Evolutionary conservation across 1,140 invertebrate species (phyloP).

Genomic region (Oscheius sp.): DNA sequence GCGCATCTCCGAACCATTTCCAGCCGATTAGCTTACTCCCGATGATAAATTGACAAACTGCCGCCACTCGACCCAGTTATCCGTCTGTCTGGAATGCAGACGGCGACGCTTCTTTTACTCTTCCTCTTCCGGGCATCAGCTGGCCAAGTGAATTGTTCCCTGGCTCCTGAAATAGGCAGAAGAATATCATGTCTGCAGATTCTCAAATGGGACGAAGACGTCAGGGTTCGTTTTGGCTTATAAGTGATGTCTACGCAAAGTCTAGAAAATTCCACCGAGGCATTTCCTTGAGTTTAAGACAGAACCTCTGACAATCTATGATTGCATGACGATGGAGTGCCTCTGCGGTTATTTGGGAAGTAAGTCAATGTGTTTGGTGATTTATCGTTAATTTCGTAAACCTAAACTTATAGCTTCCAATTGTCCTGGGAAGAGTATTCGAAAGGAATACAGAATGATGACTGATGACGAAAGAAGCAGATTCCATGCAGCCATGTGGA

Average conservation of each 20-base stretch:
- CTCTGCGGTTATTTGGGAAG: slow-evolving; percentile 36
- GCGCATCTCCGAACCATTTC: too few relatives aligned
- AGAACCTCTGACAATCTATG: slow-evolving; percentile 32
- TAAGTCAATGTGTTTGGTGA: not conserved
- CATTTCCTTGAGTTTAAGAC: slow-evolving; percentile 29
- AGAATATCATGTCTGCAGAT: too few relatives aligned
- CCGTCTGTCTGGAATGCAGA: too few relatives aligned
- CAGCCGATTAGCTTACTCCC: too few relatives aligned
- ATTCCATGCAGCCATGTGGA: slow-evolving; percentile 57
- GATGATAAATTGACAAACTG: too few relatives aligned
- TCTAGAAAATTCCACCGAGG: not conserved
- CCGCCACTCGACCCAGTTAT: too few relatives aligned
- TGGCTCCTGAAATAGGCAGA: too few relatives aligned
- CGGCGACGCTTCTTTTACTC: too few relatives aligned
- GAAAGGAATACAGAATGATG: slow-evolving; percentile 60
- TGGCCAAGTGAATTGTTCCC: too few relatives aligned
- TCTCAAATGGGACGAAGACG: not conserved
- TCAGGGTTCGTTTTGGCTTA: not conserved
- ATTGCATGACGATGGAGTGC: slow-evolving; percentile 39
- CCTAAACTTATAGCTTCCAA: not conserved
- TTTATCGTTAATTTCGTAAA: not conserved
- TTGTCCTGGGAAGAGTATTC: not conserved
- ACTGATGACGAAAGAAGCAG: slow-evolving; percentile 48
- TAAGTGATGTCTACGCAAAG: not conserved
- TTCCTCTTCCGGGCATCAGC: too few relatives aligned